Conservation (phyloP, 2,797 vertebrate species). For the Triplophysa yarkandensis region DNA sequence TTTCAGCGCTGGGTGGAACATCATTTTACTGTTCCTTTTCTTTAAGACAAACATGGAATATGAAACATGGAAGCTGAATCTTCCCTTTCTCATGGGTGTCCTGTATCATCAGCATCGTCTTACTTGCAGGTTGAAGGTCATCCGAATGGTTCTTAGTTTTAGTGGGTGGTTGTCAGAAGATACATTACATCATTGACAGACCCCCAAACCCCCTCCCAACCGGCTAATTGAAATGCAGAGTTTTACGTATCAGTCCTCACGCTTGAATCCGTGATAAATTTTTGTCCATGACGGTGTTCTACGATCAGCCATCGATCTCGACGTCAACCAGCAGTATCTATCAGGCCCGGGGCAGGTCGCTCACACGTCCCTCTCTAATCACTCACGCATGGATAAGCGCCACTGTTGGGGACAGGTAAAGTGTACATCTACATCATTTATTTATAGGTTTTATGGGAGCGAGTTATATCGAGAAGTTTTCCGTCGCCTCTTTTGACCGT, state of each 20-base stretch:
- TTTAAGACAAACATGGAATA: constrained; percentile 31
- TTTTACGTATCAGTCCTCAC: constrained; percentile 41
- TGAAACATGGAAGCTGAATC: constrained; percentile 5
- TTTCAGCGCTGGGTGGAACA: constrained; percentile 26
- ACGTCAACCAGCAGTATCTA: constrained; percentile 48
- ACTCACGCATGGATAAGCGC: constrained; percentile 36
- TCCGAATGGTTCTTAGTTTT: constrained; percentile 9
- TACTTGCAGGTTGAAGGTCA: constrained; percentile 42
- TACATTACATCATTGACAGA: not conserved
- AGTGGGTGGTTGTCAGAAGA: constrained; percentile 1
- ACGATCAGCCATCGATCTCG: constrained; percentile 52
- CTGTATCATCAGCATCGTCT: constrained; percentile 21
- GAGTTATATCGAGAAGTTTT: constrained; percentile 9
- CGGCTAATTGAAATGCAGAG: constrained; percentile 58
- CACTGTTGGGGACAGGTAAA: constrained; percentile 23
- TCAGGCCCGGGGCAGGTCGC: constrained; percentile 44
- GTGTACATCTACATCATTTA: constrained; percentile 29
- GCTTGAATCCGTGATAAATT: constrained; percentile 49
- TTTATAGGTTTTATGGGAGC: constrained; percentile 29
- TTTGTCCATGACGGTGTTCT: constrained; percentile 39
- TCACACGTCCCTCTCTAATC: constrained; percentile 42
- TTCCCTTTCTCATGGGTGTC: not conserved
- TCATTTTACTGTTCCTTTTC: constrained; percentile 18
- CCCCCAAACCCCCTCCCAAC: not conserved
- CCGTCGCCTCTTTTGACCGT: not conserved